These are phyloP conservation scores for Morbakka virulenta DNA, from an alignment of 30 jellyfish, hydroid and myxozoan genomes.

Conservation along the genomic window DNA sequence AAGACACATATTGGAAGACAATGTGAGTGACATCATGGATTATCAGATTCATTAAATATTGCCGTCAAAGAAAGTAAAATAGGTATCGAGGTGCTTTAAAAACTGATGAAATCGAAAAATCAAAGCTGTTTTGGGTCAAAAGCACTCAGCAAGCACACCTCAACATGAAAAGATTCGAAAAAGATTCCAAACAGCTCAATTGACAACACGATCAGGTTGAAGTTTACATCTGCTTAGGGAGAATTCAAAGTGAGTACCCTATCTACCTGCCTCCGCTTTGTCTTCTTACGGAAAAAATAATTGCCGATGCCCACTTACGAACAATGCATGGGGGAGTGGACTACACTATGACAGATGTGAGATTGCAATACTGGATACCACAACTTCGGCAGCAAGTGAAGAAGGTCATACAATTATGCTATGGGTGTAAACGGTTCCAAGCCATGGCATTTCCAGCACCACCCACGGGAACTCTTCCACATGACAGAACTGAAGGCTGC, in stretches of 20 bases:
- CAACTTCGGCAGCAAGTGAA: too few relatives aligned
- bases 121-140: too few relatives aligned
- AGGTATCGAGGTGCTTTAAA: too few relatives aligned
- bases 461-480: conserved; percentile 26
- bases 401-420: background rate
- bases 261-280: conserved; percentile 12
- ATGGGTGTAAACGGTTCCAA: conserved; percentile 21
- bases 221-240: conserved; percentile 17
- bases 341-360: conserved; percentile 22
- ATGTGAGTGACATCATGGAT: too few relatives aligned
- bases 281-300: conserved; percentile 13
- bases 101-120: too few relatives aligned
- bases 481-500: too few relatives aligned
- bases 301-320: conserved; percentile 8
- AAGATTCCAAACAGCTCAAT: background rate
- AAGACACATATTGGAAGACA: too few relatives aligned
- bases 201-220: too few relatives aligned
- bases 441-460: conserved; percentile 25
- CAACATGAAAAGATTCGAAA: background rate
- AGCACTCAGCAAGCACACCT: background rate
- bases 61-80: too few relatives aligned
- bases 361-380: too few relatives aligned
- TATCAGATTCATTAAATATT: too few relatives aligned
- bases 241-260: too few relatives aligned
- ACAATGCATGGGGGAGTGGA: conserved; percentile 51